Percentiles rank a stretch among this genome's conserved stretches.
Conservation (phyloP, 1,140 invertebrate species). For the Leptinotarsa texana region DNA sequence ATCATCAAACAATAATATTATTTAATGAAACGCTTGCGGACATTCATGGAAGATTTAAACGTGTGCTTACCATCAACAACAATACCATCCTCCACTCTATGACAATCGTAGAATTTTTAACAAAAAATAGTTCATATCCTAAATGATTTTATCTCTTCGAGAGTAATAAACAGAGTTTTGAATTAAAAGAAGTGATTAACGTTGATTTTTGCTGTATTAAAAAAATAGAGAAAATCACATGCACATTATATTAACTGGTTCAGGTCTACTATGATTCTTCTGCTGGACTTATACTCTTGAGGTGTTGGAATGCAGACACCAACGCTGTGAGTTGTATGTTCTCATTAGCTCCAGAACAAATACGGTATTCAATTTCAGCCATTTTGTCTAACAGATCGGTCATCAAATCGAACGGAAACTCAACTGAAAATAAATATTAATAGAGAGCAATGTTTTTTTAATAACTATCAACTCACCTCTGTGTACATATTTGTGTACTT, state of each 20-base stretch:
- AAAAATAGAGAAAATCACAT: too few species aligned
- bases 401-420: conserved; percentile 75
- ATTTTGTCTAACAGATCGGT: conserved; percentile 78
- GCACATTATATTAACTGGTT: not conserved
- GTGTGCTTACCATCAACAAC: too few species aligned
- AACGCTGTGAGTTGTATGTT: conserved; percentile 82
- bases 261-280: conserved; percentile 17
- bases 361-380: conserved; percentile 79
- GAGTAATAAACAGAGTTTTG: too few species aligned
- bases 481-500: conserved; percentile 83
- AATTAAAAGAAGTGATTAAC: too few species aligned
- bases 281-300: conserved; percentile 59
- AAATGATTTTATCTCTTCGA: too few species aligned
- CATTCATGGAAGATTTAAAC: too few species aligned
- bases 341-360: conserved; percentile 79
- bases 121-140: too few species aligned
- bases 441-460: not conserved
- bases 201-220: too few species aligned
- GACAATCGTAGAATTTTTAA: too few species aligned
- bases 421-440: conserved; percentile 67
- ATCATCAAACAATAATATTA: too few species aligned
- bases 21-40: too few species aligned
- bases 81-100: too few species aligned
- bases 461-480: conserved; percentile 69
- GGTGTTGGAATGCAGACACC: conserved; percentile 76